Evolutionary conservation across 37 sponge, comb jelly and placozoan species (phyloP), one percentile per base, ranked within the genome.

Genomic region (Petrosia ficiformis): DNA sequence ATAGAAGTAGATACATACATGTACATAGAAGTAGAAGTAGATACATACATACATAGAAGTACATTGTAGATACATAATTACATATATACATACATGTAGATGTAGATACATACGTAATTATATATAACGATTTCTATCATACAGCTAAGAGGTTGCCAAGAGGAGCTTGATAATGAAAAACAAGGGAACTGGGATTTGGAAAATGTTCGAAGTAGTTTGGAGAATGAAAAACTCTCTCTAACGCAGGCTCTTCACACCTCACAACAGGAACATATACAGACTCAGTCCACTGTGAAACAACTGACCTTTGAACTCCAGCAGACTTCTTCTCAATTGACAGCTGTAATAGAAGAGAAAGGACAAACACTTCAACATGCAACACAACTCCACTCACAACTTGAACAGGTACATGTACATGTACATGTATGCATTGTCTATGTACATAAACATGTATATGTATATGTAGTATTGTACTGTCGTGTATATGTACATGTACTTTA

Each of bases 281-380:
- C 71, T 58, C 57, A 65, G 65, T 48, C 44, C 1, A 33, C 71
- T 25, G 36, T 68, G 11, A 78, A 70, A 59, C 40, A 60, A 37
- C 85, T 77, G 30, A 71, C 71, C 54, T 10, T 65, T 1, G 78
- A 84, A 42, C 57, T 84, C 29, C 25, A 57, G 40, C 52, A 70
- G 4, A 58, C 38, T 26, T 39, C 71, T 0, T 21, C 0, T 10
- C 65, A 84, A 73, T 67, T 77, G 26, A 39, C 38, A 25, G 70
- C 79, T 4, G 40, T 59, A 26, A 24, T 57, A 28, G 58, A 58
- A 38, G 84, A 88, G 60, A 82, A 75, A 38, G 65, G 33, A 2
- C 24, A 25, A 1, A 42, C 1, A 3, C 29, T 56, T 4, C 64
- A 76, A 37, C 71, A 70, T 39, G 42, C 37, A 10, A 37, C 44